These are phyloP conservation scores for Trissolcus basalis DNA, from an alignment of 1,140 invertebrate species.

Conservation along the genomic window DNA sequence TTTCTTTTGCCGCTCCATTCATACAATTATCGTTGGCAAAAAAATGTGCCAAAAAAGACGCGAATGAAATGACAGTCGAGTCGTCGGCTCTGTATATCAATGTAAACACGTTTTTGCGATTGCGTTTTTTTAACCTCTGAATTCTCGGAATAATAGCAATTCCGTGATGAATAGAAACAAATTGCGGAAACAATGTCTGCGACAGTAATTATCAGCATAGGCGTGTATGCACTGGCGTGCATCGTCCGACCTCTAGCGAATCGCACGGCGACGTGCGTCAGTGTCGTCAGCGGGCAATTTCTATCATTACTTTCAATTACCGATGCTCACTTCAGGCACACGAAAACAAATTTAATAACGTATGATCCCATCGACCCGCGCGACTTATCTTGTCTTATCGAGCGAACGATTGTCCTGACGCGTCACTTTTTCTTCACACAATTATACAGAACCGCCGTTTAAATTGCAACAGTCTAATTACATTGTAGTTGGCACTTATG, in stretches of 20 bases:
- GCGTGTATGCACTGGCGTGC: constrained; percentile 40
- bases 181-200: constrained; percentile 47
- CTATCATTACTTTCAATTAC: constrained; percentile 60
- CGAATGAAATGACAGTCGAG: constrained; percentile 1
- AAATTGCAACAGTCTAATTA: constrained; percentile 19
- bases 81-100: constrained; percentile 3
- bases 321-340: constrained; percentile 48
- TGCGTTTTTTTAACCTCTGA: constrained; percentile 15
- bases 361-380: constrained; percentile 44
- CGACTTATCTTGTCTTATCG: constrained; percentile 28
- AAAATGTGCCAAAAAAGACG: not conserved
- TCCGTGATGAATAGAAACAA: constrained; percentile 32
- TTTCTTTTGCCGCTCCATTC: constrained; percentile 1
- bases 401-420: constrained; percentile 26
- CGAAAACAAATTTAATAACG: constrained; percentile 56
- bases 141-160: constrained; percentile 38
- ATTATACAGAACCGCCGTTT: constrained; percentile 22
- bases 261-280: constrained; percentile 40
- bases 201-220: constrained; percentile 41
- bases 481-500: constrained; percentile 8
- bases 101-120: constrained; percentile 23
- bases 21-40: not conserved
- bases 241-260: constrained; percentile 42
- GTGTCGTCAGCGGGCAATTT: constrained; percentile 48
- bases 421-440: constrained; percentile 31